Evolutionary conservation across 2,888 invertebrate species (phyloP), one percentile per base, ranked within the genome.

Genomic region (Lasioglossum marginatum): DNA sequence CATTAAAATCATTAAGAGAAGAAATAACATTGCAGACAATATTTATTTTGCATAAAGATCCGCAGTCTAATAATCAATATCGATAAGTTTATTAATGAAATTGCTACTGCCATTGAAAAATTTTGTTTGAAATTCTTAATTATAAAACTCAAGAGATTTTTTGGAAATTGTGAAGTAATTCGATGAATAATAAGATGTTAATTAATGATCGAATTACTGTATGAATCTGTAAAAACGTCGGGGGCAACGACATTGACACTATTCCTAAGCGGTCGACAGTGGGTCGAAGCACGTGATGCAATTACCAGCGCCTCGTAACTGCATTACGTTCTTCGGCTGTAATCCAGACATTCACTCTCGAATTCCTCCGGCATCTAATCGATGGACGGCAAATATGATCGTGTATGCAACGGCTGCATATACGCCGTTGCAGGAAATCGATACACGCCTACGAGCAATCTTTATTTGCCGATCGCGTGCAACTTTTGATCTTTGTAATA

Each of bases 221-320:
- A 81, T 70, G 66, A 75, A n/a, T 34, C 23, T 10, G 57, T 40
- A 37, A 84, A 79, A 72, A 77, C 57, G 70, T 63, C 66, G 85
- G 83, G 90, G 87, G 82, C 83, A 90, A 90, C 70, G 84, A 87
- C 89, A 89, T 89, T 89, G 87, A 90, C 84, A 88, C 87, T 86
- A 76, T 82, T 88, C 77, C 83, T 72, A 71, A 71, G 34, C 57
- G 63, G 68, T 80, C 63, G 73, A 79, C 73, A 86, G 77, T 79
- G 81, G 66, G 66, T 77, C 52, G 77, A 37, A 37, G 70, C 79
- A 73, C 68, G 83, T 86, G 79, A 83, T 82, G 78, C 81, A 82
- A 82, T 90, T 82, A 77, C 82, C 76, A 70, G 75, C 77, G n/a
- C 72, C 70, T 88, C 76, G 70, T 84, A 82, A 87, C 57, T 43